Evolutionary conservation across 2,888 invertebrate genomes (phyloP).

Genomic region (Elysia crispata): DNA sequence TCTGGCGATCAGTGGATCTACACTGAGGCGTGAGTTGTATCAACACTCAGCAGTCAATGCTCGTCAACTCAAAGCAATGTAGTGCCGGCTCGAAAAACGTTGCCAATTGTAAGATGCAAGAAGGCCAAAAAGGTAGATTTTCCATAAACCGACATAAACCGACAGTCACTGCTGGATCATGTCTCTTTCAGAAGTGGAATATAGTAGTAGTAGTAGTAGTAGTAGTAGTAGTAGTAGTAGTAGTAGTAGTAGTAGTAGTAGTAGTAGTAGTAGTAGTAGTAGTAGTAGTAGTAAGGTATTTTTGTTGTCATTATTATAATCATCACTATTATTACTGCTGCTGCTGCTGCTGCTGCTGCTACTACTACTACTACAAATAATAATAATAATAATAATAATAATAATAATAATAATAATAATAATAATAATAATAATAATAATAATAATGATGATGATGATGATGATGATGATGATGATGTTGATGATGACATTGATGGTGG

Average conservation of each 20-base stretch:
- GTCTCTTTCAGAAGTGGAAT: background rate
- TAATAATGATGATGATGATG: slow-evolving; percentile 21
- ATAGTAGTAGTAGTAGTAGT: too few relatives aligned
- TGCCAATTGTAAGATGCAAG: too few relatives aligned
- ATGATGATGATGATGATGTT: slow-evolving; percentile 37
- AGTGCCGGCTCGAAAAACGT: too few relatives aligned
- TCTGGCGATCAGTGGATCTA: too few relatives aligned
- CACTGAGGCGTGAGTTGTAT: too few relatives aligned
- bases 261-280: slow-evolving; percentile 38
- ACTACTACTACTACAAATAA: background rate
- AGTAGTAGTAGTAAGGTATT: slow-evolving; percentile 37
- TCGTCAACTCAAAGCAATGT: too few relatives aligned
- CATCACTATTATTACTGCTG: background rate
- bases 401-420: background rate
- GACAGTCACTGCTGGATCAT: background rate
- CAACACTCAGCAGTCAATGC: too few relatives aligned
- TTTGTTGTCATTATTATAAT: too few relatives aligned
- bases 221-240: slow-evolving; percentile 34
- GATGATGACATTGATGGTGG: slow-evolving; percentile 15
- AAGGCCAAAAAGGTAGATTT: too few relatives aligned
- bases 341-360: background rate
- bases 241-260: slow-evolving; percentile 38
- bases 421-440: slow-evolving; percentile 1
- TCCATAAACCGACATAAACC: background rate
- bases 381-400: slow-evolving; percentile 17